A percentile compares a stretch with the other conserved stretches of the same genome.
Conservation (phyloP, 2,797 vertebrate genomes). For the Tachyglossus aculeatus region DNA sequence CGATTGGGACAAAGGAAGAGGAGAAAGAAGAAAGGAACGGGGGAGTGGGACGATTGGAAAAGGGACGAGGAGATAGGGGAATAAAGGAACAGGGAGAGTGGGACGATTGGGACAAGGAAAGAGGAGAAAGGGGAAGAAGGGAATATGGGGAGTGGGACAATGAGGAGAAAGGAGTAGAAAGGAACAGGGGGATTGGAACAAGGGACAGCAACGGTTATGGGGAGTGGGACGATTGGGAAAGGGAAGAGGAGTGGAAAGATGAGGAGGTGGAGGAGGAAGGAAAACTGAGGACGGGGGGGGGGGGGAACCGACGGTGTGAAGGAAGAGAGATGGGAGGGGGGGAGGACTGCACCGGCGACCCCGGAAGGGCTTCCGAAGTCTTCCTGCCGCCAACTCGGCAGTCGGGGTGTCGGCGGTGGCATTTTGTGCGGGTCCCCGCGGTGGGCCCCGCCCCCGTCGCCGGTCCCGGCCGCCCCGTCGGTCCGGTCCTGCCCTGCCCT, state of each 20-base stretch:
- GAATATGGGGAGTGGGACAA: background rate
- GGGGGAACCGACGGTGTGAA: background rate
- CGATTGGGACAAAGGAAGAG: background rate
- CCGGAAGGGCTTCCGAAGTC: no score
- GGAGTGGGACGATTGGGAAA: no score
- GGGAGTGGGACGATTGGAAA: background rate
- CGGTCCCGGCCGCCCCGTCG: slow-evolving; percentile 18
- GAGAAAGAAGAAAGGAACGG: background rate
- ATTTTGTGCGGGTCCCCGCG: no score
- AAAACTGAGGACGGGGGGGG: rapidly evolving
- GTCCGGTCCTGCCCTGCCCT: slow-evolving; percentile 5
- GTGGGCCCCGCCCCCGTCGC: background rate
- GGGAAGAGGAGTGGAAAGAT: background rate
- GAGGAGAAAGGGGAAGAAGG: background rate
- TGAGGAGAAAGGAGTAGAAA: no score
- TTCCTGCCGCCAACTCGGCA: rapidly evolving
- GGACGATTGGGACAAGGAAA: background rate
- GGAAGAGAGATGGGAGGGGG: rapidly evolving
- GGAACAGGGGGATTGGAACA: no score
- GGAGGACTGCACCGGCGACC: rapidly evolving
- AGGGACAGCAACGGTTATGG: no score
- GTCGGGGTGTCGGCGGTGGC: rapidly evolving
- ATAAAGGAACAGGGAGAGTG: background rate
- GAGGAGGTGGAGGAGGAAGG: rapidly evolving
- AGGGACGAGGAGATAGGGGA: no score